phyloP scores from a whole-genome alignment of 2,797 vertebrate genomes.

The Enteromius treurensis region DNA sequence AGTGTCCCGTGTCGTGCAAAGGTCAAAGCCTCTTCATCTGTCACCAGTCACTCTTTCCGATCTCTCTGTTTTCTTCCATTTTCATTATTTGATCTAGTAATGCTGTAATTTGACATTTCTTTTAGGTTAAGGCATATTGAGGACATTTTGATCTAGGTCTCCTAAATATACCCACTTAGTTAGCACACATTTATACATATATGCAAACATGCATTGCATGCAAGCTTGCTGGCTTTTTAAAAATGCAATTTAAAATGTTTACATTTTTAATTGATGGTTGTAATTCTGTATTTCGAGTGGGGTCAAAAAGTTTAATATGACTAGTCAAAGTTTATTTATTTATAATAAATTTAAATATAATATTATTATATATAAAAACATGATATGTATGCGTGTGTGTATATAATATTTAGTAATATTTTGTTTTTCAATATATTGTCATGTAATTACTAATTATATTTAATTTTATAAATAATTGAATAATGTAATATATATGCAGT shows the following conservation, averaged over 20 bases:
- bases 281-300: not conserved
- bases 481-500: not conserved
- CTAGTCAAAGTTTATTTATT: not conserved
- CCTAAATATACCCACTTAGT: slow-evolving; percentile 44
- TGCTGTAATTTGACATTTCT: slow-evolving; percentile 23
- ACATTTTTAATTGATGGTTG: not conserved
- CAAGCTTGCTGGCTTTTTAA: not conserved
- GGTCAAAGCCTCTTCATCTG: not conserved
- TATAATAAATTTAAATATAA: too few relatives aligned
- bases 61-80: not conserved
- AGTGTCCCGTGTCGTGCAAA: not conserved
- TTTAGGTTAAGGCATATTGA: slow-evolving; percentile 11
- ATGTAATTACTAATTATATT: not conserved
- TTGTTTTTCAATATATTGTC: not conserved
- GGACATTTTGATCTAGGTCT: slow-evolving; percentile 42
- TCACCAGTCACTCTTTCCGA: not conserved
- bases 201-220: not conserved
- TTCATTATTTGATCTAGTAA: not conserved
- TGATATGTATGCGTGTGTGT: not conserved
- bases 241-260: not conserved
- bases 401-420: not conserved
- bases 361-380: not conserved
- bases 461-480: not conserved
- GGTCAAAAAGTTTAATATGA: not conserved
- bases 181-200: not conserved